These are phyloP conservation scores for Lophura nycthemera DNA, from an alignment of 2,113 vertebrate species.

Conservation along the genomic window DNA sequence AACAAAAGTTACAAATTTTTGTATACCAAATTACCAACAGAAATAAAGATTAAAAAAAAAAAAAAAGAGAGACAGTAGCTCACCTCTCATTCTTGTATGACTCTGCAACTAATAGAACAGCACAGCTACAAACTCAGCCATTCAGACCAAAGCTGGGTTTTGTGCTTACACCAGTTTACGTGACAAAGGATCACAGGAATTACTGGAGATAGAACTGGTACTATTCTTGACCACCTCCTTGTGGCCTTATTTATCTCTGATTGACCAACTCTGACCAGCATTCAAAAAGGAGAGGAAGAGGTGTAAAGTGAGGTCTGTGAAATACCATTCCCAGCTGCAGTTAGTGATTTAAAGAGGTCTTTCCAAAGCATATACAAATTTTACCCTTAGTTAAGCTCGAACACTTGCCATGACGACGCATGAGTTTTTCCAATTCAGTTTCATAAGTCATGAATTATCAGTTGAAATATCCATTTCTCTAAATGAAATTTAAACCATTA, in stretches of 20 bases:
- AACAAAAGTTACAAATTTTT: background rate
- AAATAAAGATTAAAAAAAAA: background rate
- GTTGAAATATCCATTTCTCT: background rate
- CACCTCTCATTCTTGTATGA: background rate
- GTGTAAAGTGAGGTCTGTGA: background rate
- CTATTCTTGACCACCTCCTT: background rate
- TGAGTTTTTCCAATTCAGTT: slow-evolving; percentile 10
- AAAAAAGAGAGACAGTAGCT: background rate
- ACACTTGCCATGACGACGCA: background rate
- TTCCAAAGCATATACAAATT: background rate
- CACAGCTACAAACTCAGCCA: background rate
- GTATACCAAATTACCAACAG: background rate
- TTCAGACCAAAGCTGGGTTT: background rate
- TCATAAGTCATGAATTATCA: background rate
- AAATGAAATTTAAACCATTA: background rate
- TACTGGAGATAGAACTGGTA: background rate
- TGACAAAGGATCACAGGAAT: background rate
- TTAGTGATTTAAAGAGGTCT: background rate
- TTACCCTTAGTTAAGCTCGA: background rate
- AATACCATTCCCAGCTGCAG: background rate
- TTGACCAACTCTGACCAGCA: background rate
- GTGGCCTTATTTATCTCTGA: background rate
- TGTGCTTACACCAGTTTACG: background rate
- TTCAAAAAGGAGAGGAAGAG: background rate
- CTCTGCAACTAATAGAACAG: background rate